Base-by-base conservation (phyloP, 2,113 vertebrate species). In the Daphoenositta chrysoptera region DNA sequence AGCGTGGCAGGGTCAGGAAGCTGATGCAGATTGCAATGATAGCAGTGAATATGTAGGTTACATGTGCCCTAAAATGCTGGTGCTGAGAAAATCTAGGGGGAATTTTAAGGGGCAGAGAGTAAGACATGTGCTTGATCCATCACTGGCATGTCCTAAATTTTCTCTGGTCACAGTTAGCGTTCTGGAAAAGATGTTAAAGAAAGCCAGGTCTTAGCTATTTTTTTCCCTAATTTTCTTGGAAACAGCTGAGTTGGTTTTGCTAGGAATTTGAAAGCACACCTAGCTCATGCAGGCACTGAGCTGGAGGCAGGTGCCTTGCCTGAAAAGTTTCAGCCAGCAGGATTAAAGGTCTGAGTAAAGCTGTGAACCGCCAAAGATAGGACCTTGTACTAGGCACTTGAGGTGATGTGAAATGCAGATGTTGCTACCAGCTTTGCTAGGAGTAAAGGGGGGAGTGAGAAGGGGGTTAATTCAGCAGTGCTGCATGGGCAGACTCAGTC, bases 271-370 rank as follows among this genome's bases (percentile, higher is more conserved):
- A 87, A 83, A 79, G 57, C 75, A 71, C 51, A 64, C 64, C 7
- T 9, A 58, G 79, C 73, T 84, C 61, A 64, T 51, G 57, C 23
- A 23, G 77, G 35, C 47, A 53, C 12, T 2, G 16, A 85, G 58
- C 48, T 92, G 33, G 53, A 82, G 69, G 75, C n/a, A 51, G 56
- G 72, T 13, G 2, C 47, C 61, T 89, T 6, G 1, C 80, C 80
- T 83, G 80, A 75, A 94, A 83, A 71, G 51, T 79, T 88, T 79
- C 47, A 75, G 83, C 47, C 44, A 2, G 6, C 39, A 64, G 60
- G 73, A 81, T 77, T 81, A 87, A 81, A 77, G 54, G 40, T 64
- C 50, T 92, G 76, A 89, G 45, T 39, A 79, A 83, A 94, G 48
- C 84, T 83, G 24, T 18, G 45, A 79, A 51, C 23, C 0, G 0